A percentile compares a stretch with the other conserved stretches of the same genome.
phyloP scores from a whole-genome alignment of 2,888 invertebrate genomes.

The Tinea trinotella region DNA sequence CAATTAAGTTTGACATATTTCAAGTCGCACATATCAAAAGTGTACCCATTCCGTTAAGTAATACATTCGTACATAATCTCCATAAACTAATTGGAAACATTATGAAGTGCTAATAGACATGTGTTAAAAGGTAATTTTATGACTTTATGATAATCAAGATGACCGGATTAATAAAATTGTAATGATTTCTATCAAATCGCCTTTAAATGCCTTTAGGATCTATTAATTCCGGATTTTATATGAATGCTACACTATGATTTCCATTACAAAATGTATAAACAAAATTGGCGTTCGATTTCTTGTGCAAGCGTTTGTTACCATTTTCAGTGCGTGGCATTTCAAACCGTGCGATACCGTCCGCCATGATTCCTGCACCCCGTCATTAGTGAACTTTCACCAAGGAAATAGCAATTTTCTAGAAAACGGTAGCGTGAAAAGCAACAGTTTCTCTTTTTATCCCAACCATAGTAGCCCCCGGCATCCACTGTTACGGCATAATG shows the following conservation, averaged over 20 bases:
- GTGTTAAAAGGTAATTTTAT: slow-evolving; percentile 18
- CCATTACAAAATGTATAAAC: too few relatives aligned
- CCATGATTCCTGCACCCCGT: slow-evolving; percentile 53
- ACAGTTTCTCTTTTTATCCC: slow-evolving; percentile 61
- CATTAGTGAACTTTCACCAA: slow-evolving; percentile 63
- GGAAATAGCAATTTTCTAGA: slow-evolving; percentile 70
- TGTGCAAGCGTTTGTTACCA: not conserved
- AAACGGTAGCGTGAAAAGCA: slow-evolving; percentile 64
- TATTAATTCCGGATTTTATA: too few relatives aligned
- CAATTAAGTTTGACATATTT: too few relatives aligned
- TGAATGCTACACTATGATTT: too few relatives aligned
- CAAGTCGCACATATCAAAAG: too few relatives aligned
- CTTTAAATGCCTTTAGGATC: too few relatives aligned
- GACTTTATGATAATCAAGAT: slow-evolving; percentile 9
- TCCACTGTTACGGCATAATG: slow-evolving; percentile 56
- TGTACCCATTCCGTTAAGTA: too few relatives aligned
- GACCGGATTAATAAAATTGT: not conserved
- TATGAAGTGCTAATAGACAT: slow-evolving; percentile 19
- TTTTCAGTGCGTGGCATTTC: slow-evolving; percentile 8
- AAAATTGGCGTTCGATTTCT: too few relatives aligned
- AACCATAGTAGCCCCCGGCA: slow-evolving; percentile 39
- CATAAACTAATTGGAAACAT: slow-evolving; percentile 28
- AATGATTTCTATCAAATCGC: too few relatives aligned
- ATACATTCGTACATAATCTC: slow-evolving; percentile 25
- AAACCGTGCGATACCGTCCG: slow-evolving; percentile 39